Base-by-base conservation (phyloP, 1,140 invertebrate species). In the Drosophila sturtevanti region DNA sequence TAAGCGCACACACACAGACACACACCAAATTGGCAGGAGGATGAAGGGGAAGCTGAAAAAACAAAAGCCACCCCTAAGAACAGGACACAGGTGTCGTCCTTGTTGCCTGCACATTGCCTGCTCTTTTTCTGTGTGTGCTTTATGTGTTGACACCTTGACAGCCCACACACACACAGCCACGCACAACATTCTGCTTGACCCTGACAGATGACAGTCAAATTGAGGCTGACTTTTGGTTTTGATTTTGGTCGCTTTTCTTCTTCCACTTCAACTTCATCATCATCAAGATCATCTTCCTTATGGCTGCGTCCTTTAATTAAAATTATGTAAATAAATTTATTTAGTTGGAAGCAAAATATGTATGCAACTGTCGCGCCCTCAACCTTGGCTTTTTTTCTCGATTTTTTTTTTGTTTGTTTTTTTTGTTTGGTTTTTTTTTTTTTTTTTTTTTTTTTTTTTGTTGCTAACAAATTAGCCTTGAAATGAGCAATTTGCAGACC, bases 261-360 rank as follows among this genome's bases (percentile, higher is more conserved):
- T 71, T 75, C n/a, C n/a, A n/a, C 38, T 14, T 41, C 38, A 14
- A 4, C 27, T 31, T 4, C 27, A 31, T 31, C 11, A 35, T 10
- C 41, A 44, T 48, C 41, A 18, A 21, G 16, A 48, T 48, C 41
- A 48, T 48, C 41, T 48, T 48, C 41, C 41, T 48, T 48, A 21
- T 48, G 41, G 18, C 7, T 48, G 41, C 41, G 41, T 48, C 21
- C 68, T 80, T 89, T 89, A 89, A 89, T 89, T 89, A 89, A 89
- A 89, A 89, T 89, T 89, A 89, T 89, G 84, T 89, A 89, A 89
- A 89, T 89, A 89, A 84, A 89, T 89, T 80, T 89, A 84, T 89
- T 87, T 87, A 77, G 84, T 72, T 79, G 21, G 58, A 11, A 14
- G 31, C 58, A 68, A 22, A 52, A 48, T 31, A 37, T 44, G 71